Evolutionary conservation across 2,113 vertebrate genomes (phyloP), one percentile per base, ranked within the genome.

Genomic region (Chinchilla lanigera): DNA sequence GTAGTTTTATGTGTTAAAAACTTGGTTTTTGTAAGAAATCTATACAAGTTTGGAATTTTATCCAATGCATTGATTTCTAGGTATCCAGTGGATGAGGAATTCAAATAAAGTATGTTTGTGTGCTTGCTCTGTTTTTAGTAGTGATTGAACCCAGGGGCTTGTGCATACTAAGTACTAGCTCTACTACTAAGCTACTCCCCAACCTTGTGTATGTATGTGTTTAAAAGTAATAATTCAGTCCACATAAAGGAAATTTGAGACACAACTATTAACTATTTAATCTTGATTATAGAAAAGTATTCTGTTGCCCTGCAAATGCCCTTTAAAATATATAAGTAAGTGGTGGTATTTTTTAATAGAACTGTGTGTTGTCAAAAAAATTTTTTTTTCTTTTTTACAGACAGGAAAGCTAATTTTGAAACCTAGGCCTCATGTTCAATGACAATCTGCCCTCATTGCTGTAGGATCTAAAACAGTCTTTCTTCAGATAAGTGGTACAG

Each of bases 331-430:
- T 94, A 26, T 35, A 67, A 93, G 3, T 86, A 95, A 85, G 11
- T 60, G 56, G 20, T 41, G 41, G 6, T 95, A 9, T 41, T 96
- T 84, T 93, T 90, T 58, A 30, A 75, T 63, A 93, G 24, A 96
- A 47, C 22, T 89, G 3, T 60, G 5, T 71, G 26, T 44, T 92
- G 63, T 93, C 7, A 83, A 90, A 80, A 54, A 77, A 80, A 82
- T 56, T 30, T 67, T 90, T 54, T 38, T 56, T 58, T 87, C 1
- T 92, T 33, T 98, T 96, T 98, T 95, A 44, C 99, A 99, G 99
- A 99, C 99, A 96, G 99, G 99, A 97, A 99, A 99, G 97, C 98
- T 99, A 93, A 99, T 99, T 98, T 98, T 99, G 97, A 99, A 99
- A 98, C 99, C 99, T 75, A 99, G 99, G 95, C 99, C 99, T 81